These are phyloP conservation scores for Burhinus oedicnemus DNA, from an alignment of 2,113 vertebrate genomes.

Conservation along the genomic window DNA sequence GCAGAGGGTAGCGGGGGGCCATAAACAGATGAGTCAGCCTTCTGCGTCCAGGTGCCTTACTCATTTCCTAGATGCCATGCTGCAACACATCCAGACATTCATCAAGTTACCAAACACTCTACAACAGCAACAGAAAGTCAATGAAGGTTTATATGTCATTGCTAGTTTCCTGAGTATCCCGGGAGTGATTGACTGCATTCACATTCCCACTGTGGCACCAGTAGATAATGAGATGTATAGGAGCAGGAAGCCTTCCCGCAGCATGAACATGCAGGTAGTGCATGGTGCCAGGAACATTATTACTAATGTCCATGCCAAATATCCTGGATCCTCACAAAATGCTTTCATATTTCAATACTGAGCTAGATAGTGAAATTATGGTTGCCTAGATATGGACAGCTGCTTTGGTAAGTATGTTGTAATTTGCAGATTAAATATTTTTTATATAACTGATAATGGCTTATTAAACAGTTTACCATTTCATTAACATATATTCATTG, in stretches of 20 bases:
- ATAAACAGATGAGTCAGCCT: constrained; percentile 62
- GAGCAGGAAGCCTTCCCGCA: constrained; percentile 48
- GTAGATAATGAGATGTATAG: constrained; percentile 70
- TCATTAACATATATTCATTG: constrained; percentile 60
- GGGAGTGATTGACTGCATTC: constrained; percentile 57
- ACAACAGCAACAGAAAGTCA: constrained; percentile 53
- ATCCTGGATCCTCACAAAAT: constrained; percentile 32
- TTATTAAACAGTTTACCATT: constrained; percentile 52
- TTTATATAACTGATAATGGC: constrained; percentile 55
- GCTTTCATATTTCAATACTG: constrained; percentile 16
- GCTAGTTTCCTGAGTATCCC: constrained; percentile 49
- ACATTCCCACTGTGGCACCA: constrained; percentile 44
- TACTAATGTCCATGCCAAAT: constrained; percentile 37
- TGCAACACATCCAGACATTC: constrained; percentile 30
- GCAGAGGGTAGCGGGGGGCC: not conserved
- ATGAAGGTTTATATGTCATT: constrained; percentile 53
- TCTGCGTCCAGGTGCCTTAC: not conserved
- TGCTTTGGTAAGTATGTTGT: constrained; percentile 25
- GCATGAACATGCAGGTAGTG: constrained; percentile 20
- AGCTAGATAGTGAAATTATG: not conserved
- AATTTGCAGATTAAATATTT: constrained; percentile 50
- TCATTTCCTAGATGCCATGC: constrained; percentile 35
- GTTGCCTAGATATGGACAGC: constrained; percentile 46
- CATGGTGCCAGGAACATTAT: constrained; percentile 23
- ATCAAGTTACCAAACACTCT: constrained; percentile 59